Conservation (phyloP, 2,113 vertebrate genomes). For the Struthidea cinerea region DNA sequence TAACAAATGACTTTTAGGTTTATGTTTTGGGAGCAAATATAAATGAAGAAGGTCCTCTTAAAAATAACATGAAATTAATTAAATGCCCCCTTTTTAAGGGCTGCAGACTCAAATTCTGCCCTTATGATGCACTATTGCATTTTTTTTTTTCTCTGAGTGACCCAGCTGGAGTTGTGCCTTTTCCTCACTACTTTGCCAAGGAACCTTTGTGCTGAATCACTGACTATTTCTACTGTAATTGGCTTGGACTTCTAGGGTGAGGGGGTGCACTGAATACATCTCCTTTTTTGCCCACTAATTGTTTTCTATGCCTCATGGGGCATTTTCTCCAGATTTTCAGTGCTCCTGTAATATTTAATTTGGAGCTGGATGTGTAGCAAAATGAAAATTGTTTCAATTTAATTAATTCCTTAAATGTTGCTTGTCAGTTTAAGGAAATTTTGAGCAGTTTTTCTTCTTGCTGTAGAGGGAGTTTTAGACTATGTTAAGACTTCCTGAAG, state of each 20-base stretch:
- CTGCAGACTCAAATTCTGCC: slow-evolving; percentile 19
- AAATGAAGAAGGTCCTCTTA: background rate
- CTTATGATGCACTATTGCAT: slow-evolving; percentile 30
- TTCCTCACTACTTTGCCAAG: slow-evolving; percentile 53
- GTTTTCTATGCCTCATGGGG: slow-evolving; percentile 20
- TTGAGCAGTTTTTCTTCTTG: background rate
- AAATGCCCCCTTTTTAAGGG: background rate
- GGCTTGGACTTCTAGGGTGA: slow-evolving; percentile 45
- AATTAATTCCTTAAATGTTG: background rate
- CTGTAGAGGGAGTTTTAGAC: background rate
- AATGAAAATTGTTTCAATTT: background rate
- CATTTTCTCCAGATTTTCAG: slow-evolving; percentile 25
- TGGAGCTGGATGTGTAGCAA: background rate
- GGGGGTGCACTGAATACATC: slow-evolving; percentile 12
- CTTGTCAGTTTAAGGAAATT: background rate
- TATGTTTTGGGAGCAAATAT: background rate
- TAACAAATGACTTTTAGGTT: background rate
- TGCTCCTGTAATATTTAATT: background rate
- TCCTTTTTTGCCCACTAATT: slow-evolving; percentile 46
- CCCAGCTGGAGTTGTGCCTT: slow-evolving; percentile 61
- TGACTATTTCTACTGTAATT: slow-evolving; percentile 59
- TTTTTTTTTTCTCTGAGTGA: slow-evolving; percentile 47
- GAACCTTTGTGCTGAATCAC: slow-evolving; percentile 61
- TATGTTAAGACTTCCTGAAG: background rate
- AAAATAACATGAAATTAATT: background rate